Evolutionary conservation across 2,888 invertebrate species (phyloP).

Genomic region (Desoria tigrina): DNA sequence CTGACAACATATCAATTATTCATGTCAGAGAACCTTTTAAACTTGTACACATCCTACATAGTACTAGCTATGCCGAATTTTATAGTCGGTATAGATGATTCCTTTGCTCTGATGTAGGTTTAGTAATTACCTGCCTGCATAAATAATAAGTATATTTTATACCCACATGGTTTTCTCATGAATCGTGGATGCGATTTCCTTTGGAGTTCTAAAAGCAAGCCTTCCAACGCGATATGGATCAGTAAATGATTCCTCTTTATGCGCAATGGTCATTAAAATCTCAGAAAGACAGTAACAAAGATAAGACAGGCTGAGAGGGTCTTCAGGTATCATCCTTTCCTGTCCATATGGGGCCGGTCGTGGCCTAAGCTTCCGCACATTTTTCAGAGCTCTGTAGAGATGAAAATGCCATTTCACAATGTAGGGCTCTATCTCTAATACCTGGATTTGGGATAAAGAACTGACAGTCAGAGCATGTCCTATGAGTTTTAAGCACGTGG

Average conservation of each 20-base stretch:
- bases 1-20: conserved; percentile 13
- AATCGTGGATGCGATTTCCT: conserved; percentile 13
- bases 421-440: conserved; percentile 30
- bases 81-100: too few relatives aligned
- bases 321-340: conserved; percentile 11
- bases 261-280: not conserved
- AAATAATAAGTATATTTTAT: too few relatives aligned
- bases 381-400: conserved; percentile 28
- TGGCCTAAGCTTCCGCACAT: conserved; percentile 22
- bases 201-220: conserved; percentile 7
- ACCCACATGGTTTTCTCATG: conserved; percentile 28
- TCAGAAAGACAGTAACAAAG: conserved; percentile 25
- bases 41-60: too few relatives aligned
- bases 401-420: conserved; percentile 35
- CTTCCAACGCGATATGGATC: conserved; percentile 25
- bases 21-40: not conserved
- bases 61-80: too few relatives aligned
- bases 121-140: too few relatives aligned
- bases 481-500: too few relatives aligned
- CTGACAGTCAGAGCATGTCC: too few relatives aligned
- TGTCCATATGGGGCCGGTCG: conserved; percentile 18
- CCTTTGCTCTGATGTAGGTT: too few relatives aligned
- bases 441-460: conserved; percentile 4
- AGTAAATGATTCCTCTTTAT: too few relatives aligned
- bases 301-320: conserved; percentile 31